These are phyloP conservation scores for Neodiprion virginianus DNA, from an alignment of 1,140 invertebrate species.

Conservation along the genomic window DNA sequence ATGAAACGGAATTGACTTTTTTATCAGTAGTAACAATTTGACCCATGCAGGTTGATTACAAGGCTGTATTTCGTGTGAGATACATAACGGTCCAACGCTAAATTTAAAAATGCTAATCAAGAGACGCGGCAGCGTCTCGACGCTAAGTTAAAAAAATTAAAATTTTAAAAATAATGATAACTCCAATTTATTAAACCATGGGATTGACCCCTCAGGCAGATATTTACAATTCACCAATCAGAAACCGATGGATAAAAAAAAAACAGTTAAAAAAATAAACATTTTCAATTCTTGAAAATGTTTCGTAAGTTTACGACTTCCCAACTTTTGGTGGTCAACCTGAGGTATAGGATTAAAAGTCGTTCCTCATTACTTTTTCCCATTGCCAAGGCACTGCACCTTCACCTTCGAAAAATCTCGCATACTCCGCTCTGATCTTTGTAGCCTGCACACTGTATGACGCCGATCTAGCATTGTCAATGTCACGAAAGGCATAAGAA, in stretches of 20 bases:
- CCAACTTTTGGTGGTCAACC: too few species aligned
- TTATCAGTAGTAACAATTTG: too few species aligned
- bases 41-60: neutral
- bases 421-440: neutral
- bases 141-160: neutral
- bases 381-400: neutral
- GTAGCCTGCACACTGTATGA: neutral
- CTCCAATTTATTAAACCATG: neutral
- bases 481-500: neutral
- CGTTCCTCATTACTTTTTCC: neutral
- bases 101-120: neutral
- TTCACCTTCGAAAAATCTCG: neutral
- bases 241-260: neutral
- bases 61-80: too few species aligned
- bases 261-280: neutral
- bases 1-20: too few species aligned
- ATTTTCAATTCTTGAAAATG: neutral
- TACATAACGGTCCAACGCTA: too few species aligned
- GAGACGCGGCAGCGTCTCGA: too few species aligned
- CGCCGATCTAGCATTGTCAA: neutral
- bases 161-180: neutral
- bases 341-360: too few species aligned
- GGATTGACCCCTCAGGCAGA: constrained; percentile 1
- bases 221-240: neutral
- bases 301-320: too few species aligned